Evolutionary conservation across 2,113 vertebrate species (phyloP), one percentile per base, ranked within the genome.

Genomic region (Triplophysa siluroides): DNA sequence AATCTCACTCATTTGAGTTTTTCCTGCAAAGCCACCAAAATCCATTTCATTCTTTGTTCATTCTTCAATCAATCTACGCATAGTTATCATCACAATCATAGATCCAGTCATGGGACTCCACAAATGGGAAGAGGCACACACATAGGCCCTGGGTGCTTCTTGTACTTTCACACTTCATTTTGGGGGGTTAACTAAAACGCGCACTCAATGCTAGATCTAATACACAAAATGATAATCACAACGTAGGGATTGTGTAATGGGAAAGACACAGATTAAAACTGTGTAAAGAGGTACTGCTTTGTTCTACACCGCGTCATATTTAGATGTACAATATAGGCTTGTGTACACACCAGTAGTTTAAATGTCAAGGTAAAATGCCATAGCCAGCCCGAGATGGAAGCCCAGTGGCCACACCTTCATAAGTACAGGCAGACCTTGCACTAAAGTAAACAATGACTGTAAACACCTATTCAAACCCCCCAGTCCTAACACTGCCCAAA

Each of bases 381-480:
- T 18, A 65, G 74, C 61, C 16, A 16, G 52, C 26, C 18, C 29
- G n/a, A 33, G 64, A 47, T 65, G 3, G 45, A 13, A 23, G 16
- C 45, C 50, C 11, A 38, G 60, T 26, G 64, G 64, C 63, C 80
- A 79, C 80, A 82, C 83, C 80, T 84, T 72, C 58, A 19, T 67
- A 29, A 75, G 61, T 45, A 79, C 33, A 56, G 60, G 26, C 12
- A 52, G 74, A 65, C 58, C 60, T 62, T n/a, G 60, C 21, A 29
- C 14, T 45, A 65, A 72, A 76, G 80, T 84, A 71, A 79, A 82
- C 77, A 85, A 45, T 38, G 26, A 71, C 60, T 29, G 72, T 82
- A 82, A 79, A 85, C 83, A 85, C 58, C 47, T 72, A 65, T 63
- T 64, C 79, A 70, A 84, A 84, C 66, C 41, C 61, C 54, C 26